phyloP scores from a whole-genome alignment of 2,797 vertebrate species.

The Sebastolobus alascanus region DNA sequence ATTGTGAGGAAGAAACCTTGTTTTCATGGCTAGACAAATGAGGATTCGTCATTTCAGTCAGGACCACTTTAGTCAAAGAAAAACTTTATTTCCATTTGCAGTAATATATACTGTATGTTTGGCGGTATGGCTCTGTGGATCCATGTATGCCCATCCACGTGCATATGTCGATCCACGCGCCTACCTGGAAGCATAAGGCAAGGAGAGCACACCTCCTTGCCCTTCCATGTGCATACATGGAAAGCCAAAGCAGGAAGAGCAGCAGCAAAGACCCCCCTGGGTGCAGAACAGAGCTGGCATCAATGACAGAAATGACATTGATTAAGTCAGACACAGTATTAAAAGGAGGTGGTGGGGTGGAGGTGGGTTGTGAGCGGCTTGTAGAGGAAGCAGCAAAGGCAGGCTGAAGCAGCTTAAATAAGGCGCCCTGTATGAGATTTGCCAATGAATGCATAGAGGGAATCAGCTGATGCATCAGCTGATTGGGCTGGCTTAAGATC shows the following conservation, averaged over 20 bases:
- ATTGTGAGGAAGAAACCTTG: background rate
- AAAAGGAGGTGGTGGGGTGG: background rate
- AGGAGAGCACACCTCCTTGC: background rate
- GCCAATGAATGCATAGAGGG: too few relatives aligned
- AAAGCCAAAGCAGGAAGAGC: background rate
- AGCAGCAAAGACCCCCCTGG: too few relatives aligned
- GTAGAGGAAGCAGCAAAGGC: background rate
- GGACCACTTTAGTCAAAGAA: too few relatives aligned
- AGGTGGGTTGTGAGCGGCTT: background rate
- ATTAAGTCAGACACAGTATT: background rate
- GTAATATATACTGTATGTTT: too few relatives aligned
- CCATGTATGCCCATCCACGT: too few relatives aligned
- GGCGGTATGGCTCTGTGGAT: too few relatives aligned
- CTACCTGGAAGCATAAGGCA: too few relatives aligned
- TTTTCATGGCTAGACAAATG: background rate
- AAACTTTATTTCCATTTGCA: too few relatives aligned
- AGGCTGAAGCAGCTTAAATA: background rate
- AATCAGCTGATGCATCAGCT: too few relatives aligned
- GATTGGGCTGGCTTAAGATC: background rate
- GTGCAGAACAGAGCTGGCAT: background rate
- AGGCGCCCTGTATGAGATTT: background rate
- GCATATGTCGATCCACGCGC: too few relatives aligned
- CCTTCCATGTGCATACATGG: background rate
- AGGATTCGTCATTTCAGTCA: background rate
- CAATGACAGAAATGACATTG: background rate